These are phyloP conservation scores for Polyergus mexicanus DNA, from an alignment of 1,140 invertebrate species.

Conservation along the genomic window DNA sequence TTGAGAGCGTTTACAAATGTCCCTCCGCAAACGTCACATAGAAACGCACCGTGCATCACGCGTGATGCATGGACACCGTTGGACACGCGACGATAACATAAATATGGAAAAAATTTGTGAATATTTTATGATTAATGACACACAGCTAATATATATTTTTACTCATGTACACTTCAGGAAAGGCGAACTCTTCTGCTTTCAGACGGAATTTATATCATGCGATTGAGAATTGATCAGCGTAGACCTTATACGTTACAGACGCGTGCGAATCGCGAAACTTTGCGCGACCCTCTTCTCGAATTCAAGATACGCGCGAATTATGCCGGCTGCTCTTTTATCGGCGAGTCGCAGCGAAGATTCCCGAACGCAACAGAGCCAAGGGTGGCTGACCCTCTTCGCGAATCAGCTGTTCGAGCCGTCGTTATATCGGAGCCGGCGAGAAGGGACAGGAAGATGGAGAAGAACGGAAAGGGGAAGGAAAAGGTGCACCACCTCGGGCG, in stretches of 20 bases:
- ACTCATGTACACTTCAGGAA: not conserved
- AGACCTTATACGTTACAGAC: not conserved
- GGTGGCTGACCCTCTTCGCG: slow-evolving; percentile 80
- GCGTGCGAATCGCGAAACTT: slow-evolving; percentile 29
- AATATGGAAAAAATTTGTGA: not conserved
- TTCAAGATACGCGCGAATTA: slow-evolving; percentile 52
- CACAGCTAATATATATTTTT: too few species aligned
- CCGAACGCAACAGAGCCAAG: slow-evolving; percentile 40
- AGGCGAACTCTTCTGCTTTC: not conserved
- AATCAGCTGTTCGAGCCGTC: slow-evolving; percentile 80
- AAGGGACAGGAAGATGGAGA: not conserved
- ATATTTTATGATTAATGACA: too few species aligned
- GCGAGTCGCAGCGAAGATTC: slow-evolving; percentile 25
- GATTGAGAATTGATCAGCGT: not conserved
- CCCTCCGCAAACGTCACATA: not conserved
- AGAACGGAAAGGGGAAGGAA: not conserved
- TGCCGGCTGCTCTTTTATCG: slow-evolving; percentile 37
- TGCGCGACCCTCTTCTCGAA: not conserved
- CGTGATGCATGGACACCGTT: not conserved
- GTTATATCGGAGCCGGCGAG: slow-evolving; percentile 47
- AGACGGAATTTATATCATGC: not conserved
- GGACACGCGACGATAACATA: not conserved
- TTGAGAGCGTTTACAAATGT: slow-evolving; percentile 27
- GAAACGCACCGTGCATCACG: not conserved
- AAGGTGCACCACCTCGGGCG: slow-evolving; percentile 68